A percentile compares a stretch with the other conserved stretches of the same genome.
Evolutionary conservation across 2,797 vertebrate genomes (phyloP).

Genomic region (Lacerta agilis): DNA sequence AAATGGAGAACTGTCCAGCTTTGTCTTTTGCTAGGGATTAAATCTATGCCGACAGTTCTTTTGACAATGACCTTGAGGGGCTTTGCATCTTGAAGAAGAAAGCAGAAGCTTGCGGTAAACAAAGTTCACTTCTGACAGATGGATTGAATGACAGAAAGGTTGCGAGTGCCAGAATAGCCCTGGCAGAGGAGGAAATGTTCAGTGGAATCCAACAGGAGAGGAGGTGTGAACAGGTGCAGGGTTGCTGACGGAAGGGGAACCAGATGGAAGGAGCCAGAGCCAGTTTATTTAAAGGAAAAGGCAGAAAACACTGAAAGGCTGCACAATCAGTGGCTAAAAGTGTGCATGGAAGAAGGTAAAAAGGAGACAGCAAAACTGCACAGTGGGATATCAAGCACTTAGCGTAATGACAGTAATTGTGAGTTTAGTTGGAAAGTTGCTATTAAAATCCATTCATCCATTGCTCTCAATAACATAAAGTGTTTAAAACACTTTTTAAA

Average conservation of each 20-base stretch:
- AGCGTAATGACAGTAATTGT: slow-evolving; percentile 84
- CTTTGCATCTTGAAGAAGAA: slow-evolving; percentile 98
- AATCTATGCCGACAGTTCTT: slow-evolving; percentile 87
- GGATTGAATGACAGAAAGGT: slow-evolving; percentile 99
- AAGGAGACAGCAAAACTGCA: slow-evolving; percentile 86
- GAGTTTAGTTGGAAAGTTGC: slow-evolving; percentile 82
- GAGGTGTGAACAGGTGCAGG: slow-evolving; percentile 99
- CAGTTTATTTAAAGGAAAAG: slow-evolving; percentile 99
- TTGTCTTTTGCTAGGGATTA: slow-evolving; percentile 82
- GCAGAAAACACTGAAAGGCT: slow-evolving; percentile 90
- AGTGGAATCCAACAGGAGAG: slow-evolving; percentile 99
- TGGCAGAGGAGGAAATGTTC: slow-evolving; percentile 97
- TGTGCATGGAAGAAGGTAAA: slow-evolving; percentile 85
- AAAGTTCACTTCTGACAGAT: slow-evolving; percentile 99
- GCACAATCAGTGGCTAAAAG: slow-evolving; percentile 88
- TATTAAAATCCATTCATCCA: slow-evolving; percentile 77
- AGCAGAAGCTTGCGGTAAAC: slow-evolving; percentile 98
- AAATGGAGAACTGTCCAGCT: slow-evolving; percentile 76
- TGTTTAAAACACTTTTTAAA: slow-evolving; percentile 49
- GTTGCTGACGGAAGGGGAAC: slow-evolving; percentile 99
- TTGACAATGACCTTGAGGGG: slow-evolving; percentile 94
- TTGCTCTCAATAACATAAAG: slow-evolving; percentile 75
- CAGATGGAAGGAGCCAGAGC: slow-evolving; percentile 99
- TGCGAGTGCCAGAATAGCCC: slow-evolving; percentile 98
- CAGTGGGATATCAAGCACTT: slow-evolving; percentile 82